A percentile compares a stretch with the other conserved stretches of the same genome.
Conservation (phyloP, 2,888 invertebrate genomes). For the Dinocampus coccinellae region DNA sequence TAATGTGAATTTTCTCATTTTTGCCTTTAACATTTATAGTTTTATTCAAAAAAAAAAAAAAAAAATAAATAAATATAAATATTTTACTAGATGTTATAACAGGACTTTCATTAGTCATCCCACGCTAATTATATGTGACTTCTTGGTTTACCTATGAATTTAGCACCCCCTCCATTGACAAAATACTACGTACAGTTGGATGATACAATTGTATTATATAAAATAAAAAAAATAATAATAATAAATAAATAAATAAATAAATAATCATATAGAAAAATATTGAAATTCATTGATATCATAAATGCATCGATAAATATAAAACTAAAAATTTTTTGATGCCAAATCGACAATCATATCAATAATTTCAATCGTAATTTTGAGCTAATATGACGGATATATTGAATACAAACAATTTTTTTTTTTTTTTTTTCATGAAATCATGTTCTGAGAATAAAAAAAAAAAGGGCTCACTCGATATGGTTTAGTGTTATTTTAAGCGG, state of each 20-base stretch:
- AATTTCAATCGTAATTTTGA: conserved; percentile 51
- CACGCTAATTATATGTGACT: conserved; percentile 62
- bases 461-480: conserved; percentile 53
- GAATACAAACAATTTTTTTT: conserved; percentile 47
- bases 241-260: too few species aligned
- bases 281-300: too few species aligned
- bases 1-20: conserved; percentile 1
- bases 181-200: background rate
- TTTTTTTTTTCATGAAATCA: conserved; percentile 67
- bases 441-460: conserved; percentile 64
- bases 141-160: conserved; percentile 59
- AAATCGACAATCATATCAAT: too few species aligned
- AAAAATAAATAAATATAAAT: conserved; percentile 36
- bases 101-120: conserved; percentile 61
- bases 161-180: conserved; percentile 56
- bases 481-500: conserved; percentile 62
- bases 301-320: too few species aligned
- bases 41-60: conserved; percentile 53
- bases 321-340: too few species aligned
- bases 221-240: background rate
- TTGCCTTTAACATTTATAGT: too few species aligned
- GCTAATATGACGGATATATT: conserved; percentile 8
- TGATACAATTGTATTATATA: background rate
- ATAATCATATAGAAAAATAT: too few species aligned
- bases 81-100: conserved; percentile 22